A percentile compares a stretch with the other conserved stretches of the same genome.
These are phyloP conservation scores for Heteronetta atricapilla DNA, from an alignment of 2,113 vertebrate species.

Conservation along the genomic window DNA sequence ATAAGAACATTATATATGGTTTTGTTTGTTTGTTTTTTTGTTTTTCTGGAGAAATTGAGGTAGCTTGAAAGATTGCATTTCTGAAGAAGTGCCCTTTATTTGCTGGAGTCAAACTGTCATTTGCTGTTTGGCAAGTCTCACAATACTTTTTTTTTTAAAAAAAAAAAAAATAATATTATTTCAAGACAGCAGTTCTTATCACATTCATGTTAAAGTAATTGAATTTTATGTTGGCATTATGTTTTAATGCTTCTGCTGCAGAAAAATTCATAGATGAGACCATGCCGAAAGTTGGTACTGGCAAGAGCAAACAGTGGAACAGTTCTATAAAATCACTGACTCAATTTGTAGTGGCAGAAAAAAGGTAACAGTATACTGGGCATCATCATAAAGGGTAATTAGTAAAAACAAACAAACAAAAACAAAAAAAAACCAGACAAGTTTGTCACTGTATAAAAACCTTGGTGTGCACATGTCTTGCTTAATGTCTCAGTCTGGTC, in stretches of 20 bases:
- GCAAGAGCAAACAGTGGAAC: neutral
- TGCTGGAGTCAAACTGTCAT: neutral
- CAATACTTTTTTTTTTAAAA: neutral
- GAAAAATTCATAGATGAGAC: neutral
- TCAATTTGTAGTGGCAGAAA: neutral
- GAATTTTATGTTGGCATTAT: neutral
- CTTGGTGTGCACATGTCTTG: accelerated
- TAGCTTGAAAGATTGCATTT: neutral
- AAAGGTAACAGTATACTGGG: neutral
- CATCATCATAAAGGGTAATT: neutral
- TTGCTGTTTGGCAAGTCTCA: neutral
- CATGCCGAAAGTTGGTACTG: neutral
- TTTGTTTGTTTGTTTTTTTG: neutral
- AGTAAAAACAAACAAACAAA: neutral
- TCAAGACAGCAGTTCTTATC: neutral
- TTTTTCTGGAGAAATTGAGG: neutral
- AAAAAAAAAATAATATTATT: neutral
- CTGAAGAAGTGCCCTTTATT: neutral
- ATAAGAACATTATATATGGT: neutral
- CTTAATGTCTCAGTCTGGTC: neutral
- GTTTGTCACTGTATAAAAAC: neutral
- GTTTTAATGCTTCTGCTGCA: neutral
- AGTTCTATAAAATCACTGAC: neutral
- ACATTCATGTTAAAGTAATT: neutral
- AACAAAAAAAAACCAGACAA: neutral